Evolutionary conservation across 2,113 vertebrate species (phyloP).

Genomic region (Cisticola juncidis): DNA sequence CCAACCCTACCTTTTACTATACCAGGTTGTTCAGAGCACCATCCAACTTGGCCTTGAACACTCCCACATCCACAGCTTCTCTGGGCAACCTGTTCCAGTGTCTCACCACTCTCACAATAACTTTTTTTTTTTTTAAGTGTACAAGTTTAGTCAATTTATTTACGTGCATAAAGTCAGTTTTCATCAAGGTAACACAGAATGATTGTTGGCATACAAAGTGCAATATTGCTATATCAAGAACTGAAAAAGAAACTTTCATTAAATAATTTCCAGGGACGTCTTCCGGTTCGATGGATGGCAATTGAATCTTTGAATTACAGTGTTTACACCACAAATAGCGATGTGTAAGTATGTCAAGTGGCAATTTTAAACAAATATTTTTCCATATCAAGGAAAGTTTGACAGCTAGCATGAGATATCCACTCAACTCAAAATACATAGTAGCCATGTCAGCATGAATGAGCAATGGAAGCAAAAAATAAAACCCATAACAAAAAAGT

Average conservation of each 20-base stretch:
- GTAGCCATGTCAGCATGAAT: not conserved
- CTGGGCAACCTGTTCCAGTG: not conserved
- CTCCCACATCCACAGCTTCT: not conserved
- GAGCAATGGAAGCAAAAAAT: not conserved
- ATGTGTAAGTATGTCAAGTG: constrained; percentile 79
- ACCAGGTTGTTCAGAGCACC: not conserved
- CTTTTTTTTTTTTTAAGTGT: not conserved
- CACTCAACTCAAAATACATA: not conserved
- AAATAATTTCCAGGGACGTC: constrained; percentile 77
- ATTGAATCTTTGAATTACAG: constrained; percentile 91
- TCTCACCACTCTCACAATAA: not conserved
- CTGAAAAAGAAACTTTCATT: not conserved
- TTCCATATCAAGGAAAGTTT: not conserved
- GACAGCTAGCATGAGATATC: not conserved
- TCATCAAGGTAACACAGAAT: not conserved
- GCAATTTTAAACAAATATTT: not conserved
- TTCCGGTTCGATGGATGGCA: constrained; percentile 91
- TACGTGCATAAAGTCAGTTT: not conserved
- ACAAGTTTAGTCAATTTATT: not conserved
- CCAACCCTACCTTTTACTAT: not conserved
- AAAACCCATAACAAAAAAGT: not conserved
- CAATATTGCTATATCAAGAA: not conserved
- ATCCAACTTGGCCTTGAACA: not conserved
- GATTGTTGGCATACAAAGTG: not conserved
- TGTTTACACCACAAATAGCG: constrained; percentile 90